These are phyloP conservation scores for Brachyptera risi DNA, from an alignment of 2,888 invertebrate genomes.

Conservation along the genomic window DNA sequence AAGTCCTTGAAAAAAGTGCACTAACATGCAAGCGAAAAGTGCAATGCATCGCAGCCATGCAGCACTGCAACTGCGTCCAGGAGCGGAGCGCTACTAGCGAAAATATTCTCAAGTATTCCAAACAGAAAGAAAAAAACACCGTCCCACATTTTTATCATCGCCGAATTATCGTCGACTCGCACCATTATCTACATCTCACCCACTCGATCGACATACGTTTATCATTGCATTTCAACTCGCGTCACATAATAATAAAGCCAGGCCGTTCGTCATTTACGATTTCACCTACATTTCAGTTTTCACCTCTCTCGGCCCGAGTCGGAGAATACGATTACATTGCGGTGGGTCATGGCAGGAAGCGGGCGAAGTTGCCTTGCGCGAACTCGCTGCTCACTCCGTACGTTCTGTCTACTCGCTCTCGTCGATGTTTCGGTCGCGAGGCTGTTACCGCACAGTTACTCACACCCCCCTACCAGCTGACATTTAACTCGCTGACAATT, in stretches of 20 bases:
- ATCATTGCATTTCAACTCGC: no score
- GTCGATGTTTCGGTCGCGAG: conserved; percentile 2
- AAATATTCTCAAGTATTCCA: neutral
- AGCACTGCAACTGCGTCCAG: neutral
- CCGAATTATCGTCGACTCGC: neutral
- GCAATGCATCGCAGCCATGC: neutral
- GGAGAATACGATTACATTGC: conserved; percentile 31
- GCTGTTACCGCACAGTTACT: conserved; percentile 29
- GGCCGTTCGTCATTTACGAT: neutral
- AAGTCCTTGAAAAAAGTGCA: conserved; percentile 12
- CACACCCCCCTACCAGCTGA: conserved; percentile 33
- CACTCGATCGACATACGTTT: no score
- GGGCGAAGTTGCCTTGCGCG: conserved; percentile 10
- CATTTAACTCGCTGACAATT: conserved; percentile 25
- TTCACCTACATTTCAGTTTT: conserved; percentile 31
- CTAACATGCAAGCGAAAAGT: conserved; percentile 10
- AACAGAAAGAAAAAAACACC: neutral
- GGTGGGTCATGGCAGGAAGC: conserved; percentile 33
- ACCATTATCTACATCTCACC: no score
- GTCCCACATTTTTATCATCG: neutral
- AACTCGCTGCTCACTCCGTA: no score
- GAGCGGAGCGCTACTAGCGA: neutral
- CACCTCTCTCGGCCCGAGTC: conserved; percentile 23
- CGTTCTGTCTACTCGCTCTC: neutral
- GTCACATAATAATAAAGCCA: no score